A percentile compares a stretch with the other conserved stretches of the same genome.
Evolutionary conservation across 2,113 vertebrate genomes (phyloP).

Genomic region (Menidia beryllina): DNA sequence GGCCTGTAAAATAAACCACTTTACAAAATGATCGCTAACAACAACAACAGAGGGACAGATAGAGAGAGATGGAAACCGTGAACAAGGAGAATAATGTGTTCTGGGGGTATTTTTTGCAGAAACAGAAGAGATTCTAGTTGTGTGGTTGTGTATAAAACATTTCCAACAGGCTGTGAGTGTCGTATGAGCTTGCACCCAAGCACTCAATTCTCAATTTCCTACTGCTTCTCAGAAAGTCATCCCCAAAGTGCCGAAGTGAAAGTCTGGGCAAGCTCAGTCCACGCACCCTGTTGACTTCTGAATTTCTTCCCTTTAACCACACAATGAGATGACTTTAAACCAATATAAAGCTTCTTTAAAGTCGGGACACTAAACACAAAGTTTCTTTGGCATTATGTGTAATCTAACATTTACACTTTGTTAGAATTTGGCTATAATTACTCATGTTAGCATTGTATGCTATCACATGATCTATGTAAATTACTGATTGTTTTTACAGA

Average conservation of each 20-base stretch:
- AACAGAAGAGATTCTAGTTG: not conserved
- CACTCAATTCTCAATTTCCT: not conserved
- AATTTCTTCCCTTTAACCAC: not conserved
- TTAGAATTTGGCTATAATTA: too few relatives aligned
- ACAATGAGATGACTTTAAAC: too few relatives aligned
- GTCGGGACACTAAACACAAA: too few relatives aligned
- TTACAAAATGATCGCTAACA: constrained; percentile 11
- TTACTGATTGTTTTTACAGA: too few relatives aligned
- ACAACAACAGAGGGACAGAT: constrained; percentile 8
- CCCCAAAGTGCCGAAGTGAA: not conserved
- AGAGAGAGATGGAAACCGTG: not conserved
- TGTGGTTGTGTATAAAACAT: too few relatives aligned
- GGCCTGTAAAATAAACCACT: constrained; percentile 15
- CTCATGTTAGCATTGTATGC: too few relatives aligned
- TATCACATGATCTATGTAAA: too few relatives aligned
- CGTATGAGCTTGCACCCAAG: not conserved
- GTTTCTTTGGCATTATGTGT: too few relatives aligned
- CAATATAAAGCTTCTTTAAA: too few relatives aligned
- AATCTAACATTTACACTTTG: too few relatives aligned
- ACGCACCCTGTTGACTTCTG: not conserved
- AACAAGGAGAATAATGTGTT: not conserved
- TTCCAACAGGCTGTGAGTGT: constrained; percentile 13
- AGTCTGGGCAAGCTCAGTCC: not conserved
- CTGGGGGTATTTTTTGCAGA: not conserved
- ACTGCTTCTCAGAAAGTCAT: not conserved